Percentiles rank a stretch among this genome's conserved stretches.
Conservation (phyloP, 2,113 vertebrate genomes). For the Chamaea fasciata region DNA sequence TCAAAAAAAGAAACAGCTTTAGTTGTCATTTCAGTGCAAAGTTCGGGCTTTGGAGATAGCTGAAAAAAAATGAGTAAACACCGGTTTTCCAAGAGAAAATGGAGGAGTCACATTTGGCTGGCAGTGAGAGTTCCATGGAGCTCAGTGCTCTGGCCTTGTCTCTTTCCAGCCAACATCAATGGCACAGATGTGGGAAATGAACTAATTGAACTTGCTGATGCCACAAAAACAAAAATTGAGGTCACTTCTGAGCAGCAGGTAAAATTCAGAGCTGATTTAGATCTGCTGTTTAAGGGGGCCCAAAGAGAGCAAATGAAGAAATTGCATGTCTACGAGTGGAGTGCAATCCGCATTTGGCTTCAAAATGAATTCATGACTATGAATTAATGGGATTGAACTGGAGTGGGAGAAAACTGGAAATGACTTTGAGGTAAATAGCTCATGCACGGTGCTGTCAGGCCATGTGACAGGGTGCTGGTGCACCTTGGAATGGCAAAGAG, state of each 20-base stretch:
- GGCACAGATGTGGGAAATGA: not conserved
- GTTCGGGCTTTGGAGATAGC: not conserved
- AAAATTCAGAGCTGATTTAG: conserved; percentile 26
- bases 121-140: not conserved
- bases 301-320: not conserved
- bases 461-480: not conserved
- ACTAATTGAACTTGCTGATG: conserved; percentile 52
- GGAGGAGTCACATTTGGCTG: not conserved
- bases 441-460: not conserved
- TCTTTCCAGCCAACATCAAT: not conserved
- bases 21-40: not conserved
- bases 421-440: conserved; percentile 34
- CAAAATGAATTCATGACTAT: not conserved
- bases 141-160: not conserved
- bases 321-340: not conserved
- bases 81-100: not conserved
- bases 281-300: not conserved
- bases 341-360: not conserved
- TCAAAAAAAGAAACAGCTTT: not conserved
- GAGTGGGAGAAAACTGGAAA: conserved; percentile 25
- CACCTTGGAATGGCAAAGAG: not conserved
- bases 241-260: conserved; percentile 24
- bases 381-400: conserved; percentile 2
- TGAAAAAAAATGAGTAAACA: not conserved
- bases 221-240: conserved; percentile 43